phyloP scores from a whole-genome alignment of 2,888 invertebrate species.

The Chalcosyrphus nemorum region DNA sequence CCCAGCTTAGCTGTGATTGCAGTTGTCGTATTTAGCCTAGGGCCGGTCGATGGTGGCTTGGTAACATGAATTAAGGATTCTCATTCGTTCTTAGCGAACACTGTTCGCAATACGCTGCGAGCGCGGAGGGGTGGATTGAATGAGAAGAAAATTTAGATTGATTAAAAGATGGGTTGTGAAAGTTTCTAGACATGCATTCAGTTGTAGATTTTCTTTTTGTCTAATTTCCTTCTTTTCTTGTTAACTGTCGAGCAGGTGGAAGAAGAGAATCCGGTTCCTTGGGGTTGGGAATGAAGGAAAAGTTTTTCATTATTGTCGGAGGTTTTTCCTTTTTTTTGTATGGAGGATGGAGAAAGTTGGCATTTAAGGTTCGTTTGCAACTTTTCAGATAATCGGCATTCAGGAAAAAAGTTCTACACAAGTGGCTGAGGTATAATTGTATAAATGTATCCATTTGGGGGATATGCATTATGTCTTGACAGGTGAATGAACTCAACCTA shows the following conservation, averaged over 20 bases:
- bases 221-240: not conserved
- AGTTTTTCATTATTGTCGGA: not conserved
- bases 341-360: not conserved
- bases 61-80: not conserved
- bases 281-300: not conserved
- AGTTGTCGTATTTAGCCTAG: not conserved
- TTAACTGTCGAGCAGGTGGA: not conserved
- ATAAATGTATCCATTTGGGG: not conserved
- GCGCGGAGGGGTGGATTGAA: not conserved
- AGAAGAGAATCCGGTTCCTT: not conserved
- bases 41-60: not conserved
- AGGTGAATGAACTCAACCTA: not conserved
- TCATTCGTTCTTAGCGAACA: not conserved
- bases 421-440: not conserved
- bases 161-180: slow-evolving; percentile 39
- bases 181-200: slow-evolving; percentile 25
- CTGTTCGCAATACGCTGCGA: not conserved
- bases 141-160: slow-evolving; percentile 29
- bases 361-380: not conserved
- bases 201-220: not conserved
- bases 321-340: not conserved
- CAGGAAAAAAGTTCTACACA: not conserved
- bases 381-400: not conserved
- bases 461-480: not conserved
- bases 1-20: not conserved